Evolutionary conservation across 2,113 vertebrate genomes (phyloP), one percentile per base, ranked within the genome.

Genomic region (Festucalex cinctus): DNA sequence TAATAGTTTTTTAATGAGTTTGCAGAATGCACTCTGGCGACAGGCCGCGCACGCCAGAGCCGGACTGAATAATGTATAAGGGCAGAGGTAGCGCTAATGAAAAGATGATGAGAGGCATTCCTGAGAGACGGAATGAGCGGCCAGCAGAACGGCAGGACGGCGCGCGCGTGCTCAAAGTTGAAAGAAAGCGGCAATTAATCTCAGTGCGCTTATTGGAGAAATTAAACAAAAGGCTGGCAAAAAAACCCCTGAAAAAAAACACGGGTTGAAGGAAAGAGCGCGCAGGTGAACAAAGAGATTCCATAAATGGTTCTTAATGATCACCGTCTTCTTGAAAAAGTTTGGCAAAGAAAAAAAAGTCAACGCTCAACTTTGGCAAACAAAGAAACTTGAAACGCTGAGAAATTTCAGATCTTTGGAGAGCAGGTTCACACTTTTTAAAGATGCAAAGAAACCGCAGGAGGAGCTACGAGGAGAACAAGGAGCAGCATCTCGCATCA

Each of bases 1-100:
- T 89, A 91, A 91, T 91, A 82, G 87, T 78, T 87, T 87, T 90
- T 91, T 91, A 91, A 90, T 91, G 89, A 91, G 88, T 89, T 91
- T 90, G 87, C 82, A 75, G 70, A 90, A 89, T 81, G 86, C 88
- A 78, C 79, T 87, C 75, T 83, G 80, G 89, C 69, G 82, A 88
- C 88, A 80, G 83, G 82, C 81, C 88, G 86, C 88, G 89, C 87
- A 81, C 89, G 82, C 84, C 82, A 65, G 81, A 82, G 84, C 81
- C 13, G 1, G 83, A 83, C 82, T 89, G 86, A 91, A 91, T 91
- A 89, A 91, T 89, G 89, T 72, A 89, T 84, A 78, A 83, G 74
- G 82, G 78, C 81, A 87, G 79, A 89, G 83, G 89, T 85, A 85
- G 77, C 86, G 48, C 81, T 90, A 89, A 90, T 90, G 87, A 92